These are phyloP conservation scores for Branchellion lobata DNA, from an alignment of 2,888 invertebrate genomes.

Conservation along the genomic window DNA sequence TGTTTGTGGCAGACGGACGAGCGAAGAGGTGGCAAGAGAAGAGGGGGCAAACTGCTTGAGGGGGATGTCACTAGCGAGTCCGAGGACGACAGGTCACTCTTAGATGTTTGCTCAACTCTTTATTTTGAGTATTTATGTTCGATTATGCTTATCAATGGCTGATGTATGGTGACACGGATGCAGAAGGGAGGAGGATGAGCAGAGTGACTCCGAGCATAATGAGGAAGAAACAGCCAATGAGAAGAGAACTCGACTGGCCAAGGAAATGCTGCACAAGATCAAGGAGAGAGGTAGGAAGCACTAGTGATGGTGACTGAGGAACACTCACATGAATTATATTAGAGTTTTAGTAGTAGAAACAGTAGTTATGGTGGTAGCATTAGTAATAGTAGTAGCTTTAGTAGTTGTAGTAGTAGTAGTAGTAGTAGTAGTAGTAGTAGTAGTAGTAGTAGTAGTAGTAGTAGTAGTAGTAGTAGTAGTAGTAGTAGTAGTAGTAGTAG, in stretches of 20 bases:
- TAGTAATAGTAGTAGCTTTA: background rate
- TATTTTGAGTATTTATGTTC: too few species aligned
- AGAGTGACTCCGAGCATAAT: constrained; percentile 1
- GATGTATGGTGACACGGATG: too few species aligned
- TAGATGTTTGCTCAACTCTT: background rate
- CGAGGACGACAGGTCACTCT: constrained; percentile 22
- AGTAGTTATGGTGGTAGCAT: too few species aligned
- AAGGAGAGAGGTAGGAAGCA: constrained; percentile 26
- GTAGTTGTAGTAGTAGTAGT: background rate
- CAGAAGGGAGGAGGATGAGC: too few species aligned
- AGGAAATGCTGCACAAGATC: constrained; percentile 32
- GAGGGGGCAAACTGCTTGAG: background rate
- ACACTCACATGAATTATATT: too few species aligned
- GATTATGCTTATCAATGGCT: too few species aligned
- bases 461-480: too few species aligned
- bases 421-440: too few species aligned
- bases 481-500: too few species aligned
- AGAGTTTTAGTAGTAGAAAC: too few species aligned
- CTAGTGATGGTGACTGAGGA: background rate
- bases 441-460: too few species aligned
- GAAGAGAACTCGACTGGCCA: constrained; percentile 33
- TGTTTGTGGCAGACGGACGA: background rate
- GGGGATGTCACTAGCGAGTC: constrained; percentile 35
- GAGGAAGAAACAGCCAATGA: constrained; percentile 36
- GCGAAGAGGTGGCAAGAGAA: background rate